Evolutionary conservation across 2,888 invertebrate genomes (phyloP).

Genomic region (Dromius quadrimaculatus): DNA sequence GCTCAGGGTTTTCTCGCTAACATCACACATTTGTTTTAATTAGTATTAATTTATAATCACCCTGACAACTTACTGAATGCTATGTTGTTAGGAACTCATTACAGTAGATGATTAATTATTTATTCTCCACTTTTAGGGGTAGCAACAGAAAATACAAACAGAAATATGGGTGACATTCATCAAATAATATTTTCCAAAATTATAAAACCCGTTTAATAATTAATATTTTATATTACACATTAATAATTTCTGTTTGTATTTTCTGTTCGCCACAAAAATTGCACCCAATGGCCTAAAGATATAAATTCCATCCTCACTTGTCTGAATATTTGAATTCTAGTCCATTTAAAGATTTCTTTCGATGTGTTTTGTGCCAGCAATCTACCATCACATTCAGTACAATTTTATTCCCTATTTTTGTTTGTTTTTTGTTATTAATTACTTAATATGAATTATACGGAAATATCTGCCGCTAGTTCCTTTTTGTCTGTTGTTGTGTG

Average conservation of each 20-base stretch:
- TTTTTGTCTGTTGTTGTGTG: constrained; percentile 30
- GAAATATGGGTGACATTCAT: no score
- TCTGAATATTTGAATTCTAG: constrained; percentile 61
- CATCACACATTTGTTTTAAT: constrained; percentile 39
- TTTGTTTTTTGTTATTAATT: constrained; percentile 9
- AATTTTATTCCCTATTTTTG: constrained; percentile 39
- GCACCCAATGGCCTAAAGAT: constrained; percentile 65
- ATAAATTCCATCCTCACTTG: constrained; percentile 65
- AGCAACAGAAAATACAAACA: no score
- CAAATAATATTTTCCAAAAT: no score
- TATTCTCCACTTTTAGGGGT: no score
- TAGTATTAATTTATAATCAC: constrained; percentile 41
- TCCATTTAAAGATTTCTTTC: constrained; percentile 60
- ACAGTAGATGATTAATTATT: constrained; percentile 23
- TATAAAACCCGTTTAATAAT: no score
- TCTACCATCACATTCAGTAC: constrained; percentile 50
- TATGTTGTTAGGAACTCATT: constrained; percentile 51
- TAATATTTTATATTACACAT: no score
- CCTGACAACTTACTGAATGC: constrained; percentile 49
- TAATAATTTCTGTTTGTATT: no score
- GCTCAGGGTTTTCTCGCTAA: constrained; percentile 40
- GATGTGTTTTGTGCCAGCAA: constrained; percentile 39
- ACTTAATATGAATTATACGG: constrained; percentile 29
- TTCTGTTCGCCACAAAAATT: no score
- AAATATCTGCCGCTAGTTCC: constrained; percentile 37